Evolutionary conservation across 2,888 invertebrate species (phyloP).

Genomic region (Graphium colonna): DNA sequence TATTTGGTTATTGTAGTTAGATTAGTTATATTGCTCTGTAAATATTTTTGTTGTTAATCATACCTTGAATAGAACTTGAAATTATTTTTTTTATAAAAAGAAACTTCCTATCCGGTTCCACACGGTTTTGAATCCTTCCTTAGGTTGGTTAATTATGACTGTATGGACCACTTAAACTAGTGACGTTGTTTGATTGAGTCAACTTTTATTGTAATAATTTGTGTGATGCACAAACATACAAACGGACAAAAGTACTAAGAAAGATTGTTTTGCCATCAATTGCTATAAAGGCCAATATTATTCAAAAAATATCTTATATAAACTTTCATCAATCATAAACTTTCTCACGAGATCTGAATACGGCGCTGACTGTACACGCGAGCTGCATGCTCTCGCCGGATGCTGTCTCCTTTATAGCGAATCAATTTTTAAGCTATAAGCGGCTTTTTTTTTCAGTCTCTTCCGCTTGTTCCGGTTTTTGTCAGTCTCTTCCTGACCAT

Average conservation of each 20-base stretch:
- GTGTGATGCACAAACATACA: background rate
- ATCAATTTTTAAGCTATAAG: conserved; percentile 57
- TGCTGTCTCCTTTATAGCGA: conserved; percentile 33
- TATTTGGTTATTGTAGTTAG: too few relatives aligned
- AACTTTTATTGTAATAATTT: background rate
- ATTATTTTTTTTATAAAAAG: too few relatives aligned
- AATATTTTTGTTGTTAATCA: too few relatives aligned
- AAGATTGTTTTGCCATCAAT: background rate
- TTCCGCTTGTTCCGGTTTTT: conserved; percentile 30
- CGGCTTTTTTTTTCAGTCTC: conserved; percentile 44
- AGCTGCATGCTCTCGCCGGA: background rate
- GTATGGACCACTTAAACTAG: too few relatives aligned
- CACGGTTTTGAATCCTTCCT: too few relatives aligned
- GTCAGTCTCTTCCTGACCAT: background rate
- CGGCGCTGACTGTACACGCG: conserved; percentile 12
- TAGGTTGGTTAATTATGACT: too few relatives aligned
- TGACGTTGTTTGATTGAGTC: too few relatives aligned
- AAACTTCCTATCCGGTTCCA: too few relatives aligned
- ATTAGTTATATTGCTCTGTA: too few relatives aligned
- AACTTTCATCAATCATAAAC: background rate
- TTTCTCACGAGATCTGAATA: too few relatives aligned
- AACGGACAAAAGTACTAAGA: background rate
- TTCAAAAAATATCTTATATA: background rate
- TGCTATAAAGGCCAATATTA: background rate
- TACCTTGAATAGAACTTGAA: too few relatives aligned